phyloP scores from a whole-genome alignment of 2,113 vertebrate genomes.

The Cyanoramphus novaezelandiae region DNA sequence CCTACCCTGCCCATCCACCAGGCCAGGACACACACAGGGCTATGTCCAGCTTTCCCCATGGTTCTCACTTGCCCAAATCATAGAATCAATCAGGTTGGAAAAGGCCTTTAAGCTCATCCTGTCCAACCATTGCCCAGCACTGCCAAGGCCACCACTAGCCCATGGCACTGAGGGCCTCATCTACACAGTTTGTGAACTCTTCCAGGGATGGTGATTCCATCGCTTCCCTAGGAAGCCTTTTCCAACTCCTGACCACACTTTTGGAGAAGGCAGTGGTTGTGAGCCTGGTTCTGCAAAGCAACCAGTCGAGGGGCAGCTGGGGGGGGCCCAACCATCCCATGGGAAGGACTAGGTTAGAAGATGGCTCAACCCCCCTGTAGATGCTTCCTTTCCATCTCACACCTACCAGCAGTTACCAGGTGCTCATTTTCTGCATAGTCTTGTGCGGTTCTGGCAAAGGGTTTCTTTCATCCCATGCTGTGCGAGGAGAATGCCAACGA shows the following conservation, averaged over 20 bases:
- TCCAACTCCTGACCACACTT: background rate
- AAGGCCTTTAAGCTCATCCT: background rate
- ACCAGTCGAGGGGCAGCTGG: background rate
- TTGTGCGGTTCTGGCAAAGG: background rate
- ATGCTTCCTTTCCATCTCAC: background rate
- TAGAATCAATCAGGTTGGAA: background rate
- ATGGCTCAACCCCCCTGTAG: background rate
- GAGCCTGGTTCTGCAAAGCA: background rate
- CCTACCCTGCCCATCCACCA: accelerated
- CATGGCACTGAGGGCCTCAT: background rate
- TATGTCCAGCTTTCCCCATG: accelerated
- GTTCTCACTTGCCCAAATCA: too few relatives aligned
- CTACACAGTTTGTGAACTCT: background rate
- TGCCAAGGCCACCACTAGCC: background rate
- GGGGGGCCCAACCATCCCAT: too few relatives aligned
- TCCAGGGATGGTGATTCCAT: background rate
- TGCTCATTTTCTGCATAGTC: background rate
- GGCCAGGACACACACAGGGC: background rate
- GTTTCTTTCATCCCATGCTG: accelerated
- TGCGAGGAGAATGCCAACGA: background rate
- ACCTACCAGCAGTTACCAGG: background rate
- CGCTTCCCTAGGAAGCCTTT: background rate
- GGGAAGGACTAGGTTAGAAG: background rate
- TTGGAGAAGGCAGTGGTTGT: background rate
- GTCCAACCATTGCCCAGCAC: background rate